These are phyloP conservation scores for Neodiprion fabricii DNA, from an alignment of 1,140 invertebrate species.

Conservation along the genomic window DNA sequence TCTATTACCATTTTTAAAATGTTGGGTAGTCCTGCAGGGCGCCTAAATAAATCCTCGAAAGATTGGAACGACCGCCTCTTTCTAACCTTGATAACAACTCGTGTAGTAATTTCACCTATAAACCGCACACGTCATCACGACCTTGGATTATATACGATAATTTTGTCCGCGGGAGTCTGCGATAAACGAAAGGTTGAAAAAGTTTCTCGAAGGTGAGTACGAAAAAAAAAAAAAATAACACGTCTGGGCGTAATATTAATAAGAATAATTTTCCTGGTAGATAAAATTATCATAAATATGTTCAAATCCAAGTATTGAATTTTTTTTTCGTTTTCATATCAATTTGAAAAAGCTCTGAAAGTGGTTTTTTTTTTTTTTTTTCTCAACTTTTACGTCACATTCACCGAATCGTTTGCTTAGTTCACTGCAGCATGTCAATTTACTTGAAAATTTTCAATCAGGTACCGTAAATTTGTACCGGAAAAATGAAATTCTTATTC, in stretches of 20 bases:
- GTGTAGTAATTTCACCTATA: neutral
- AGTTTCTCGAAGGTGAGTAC: too few species aligned
- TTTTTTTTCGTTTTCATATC: too few species aligned
- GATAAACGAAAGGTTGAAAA: neutral
- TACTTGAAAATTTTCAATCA: neutral
- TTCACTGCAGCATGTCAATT: too few species aligned
- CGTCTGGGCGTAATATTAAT: too few species aligned
- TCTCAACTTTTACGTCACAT: too few species aligned
- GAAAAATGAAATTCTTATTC: neutral
- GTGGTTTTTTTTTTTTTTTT: too few species aligned
- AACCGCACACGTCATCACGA: neutral
- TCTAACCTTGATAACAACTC: neutral
- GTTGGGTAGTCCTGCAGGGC: neutral
- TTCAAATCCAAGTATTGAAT: too few species aligned
- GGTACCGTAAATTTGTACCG: neutral
- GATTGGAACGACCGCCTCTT: neutral
- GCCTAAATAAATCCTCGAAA: neutral
- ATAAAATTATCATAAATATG: too few species aligned
- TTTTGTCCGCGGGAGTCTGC: neutral
- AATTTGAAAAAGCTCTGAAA: too few species aligned
- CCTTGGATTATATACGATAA: neutral
- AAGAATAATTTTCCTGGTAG: too few species aligned
- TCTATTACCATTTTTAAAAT: conserved; percentile 1
- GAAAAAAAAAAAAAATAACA: too few species aligned
- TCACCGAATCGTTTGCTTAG: too few species aligned